Percentiles rank a stretch among this genome's conserved stretches.
Evolutionary conservation across 2,888 invertebrate genomes (phyloP).

Genomic region (Pseudoips prasinana): DNA sequence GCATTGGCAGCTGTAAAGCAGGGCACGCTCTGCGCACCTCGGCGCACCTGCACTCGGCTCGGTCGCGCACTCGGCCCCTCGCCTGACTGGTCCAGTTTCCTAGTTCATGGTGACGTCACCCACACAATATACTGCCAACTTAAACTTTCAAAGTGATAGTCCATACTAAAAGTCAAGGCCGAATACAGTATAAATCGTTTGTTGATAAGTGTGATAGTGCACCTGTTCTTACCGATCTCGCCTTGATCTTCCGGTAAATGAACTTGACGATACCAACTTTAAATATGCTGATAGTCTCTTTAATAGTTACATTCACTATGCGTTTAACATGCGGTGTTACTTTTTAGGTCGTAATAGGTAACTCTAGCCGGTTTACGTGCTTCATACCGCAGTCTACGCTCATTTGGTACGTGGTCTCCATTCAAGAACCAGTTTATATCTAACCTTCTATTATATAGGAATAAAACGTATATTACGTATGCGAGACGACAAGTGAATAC

Average conservation of each 20-base stretch:
- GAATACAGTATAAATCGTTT: constrained; percentile 1
- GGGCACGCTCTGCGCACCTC: constrained; percentile 38
- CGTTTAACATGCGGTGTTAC: constrained; percentile 1
- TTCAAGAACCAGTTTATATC: constrained; percentile 35
- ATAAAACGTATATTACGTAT: constrained; percentile 11
- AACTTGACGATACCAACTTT: not conserved
- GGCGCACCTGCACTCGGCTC: constrained; percentile 46
- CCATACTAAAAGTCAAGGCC: constrained; percentile 37
- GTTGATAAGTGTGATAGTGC: not conserved
- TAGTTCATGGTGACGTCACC: constrained; percentile 39
- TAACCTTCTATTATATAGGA: constrained; percentile 23
- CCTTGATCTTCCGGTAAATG: constrained; percentile 4
- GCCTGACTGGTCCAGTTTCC: constrained; percentile 37
- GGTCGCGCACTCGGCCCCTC: constrained; percentile 28
- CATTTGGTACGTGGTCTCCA: constrained; percentile 23
- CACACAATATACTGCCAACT: constrained; percentile 20
- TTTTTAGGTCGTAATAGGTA: constrained; percentile 19
- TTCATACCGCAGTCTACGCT: constrained; percentile 4
- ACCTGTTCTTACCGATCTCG: not conserved
- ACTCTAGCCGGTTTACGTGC: constrained; percentile 9
- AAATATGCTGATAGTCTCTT: constrained; percentile 5
- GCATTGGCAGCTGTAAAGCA: constrained; percentile 26
- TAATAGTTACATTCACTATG: constrained; percentile 3
- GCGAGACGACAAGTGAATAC: constrained; percentile 22
- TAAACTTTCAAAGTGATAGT: constrained; percentile 33